phyloP scores from a whole-genome alignment of 2,888 invertebrate species.

The Caenorhabditis virilis region DNA sequence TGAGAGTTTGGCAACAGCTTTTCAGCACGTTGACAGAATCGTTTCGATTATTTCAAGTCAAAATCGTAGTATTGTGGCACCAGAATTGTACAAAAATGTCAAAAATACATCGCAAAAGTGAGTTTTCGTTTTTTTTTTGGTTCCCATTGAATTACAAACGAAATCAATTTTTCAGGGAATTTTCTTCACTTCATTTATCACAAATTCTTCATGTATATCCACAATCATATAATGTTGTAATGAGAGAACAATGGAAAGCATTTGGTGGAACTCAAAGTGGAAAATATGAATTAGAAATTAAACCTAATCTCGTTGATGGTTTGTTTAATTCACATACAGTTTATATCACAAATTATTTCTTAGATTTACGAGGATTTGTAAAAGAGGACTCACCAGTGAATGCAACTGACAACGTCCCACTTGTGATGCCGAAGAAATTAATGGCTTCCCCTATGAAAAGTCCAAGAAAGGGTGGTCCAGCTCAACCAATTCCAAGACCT shows the following conservation, averaged over 20 bases:
- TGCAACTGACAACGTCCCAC: constrained; percentile 10
- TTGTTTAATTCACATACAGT: too few species aligned
- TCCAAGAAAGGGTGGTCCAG: constrained; percentile 13
- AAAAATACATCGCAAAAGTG: constrained; percentile 13
- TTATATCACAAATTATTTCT: not conserved
- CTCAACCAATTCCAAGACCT: constrained; percentile 10
- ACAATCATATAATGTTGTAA: constrained; percentile 20
- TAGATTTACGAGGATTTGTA: constrained; percentile 28
- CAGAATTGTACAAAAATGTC: constrained; percentile 24
- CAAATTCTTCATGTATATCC: constrained; percentile 38
- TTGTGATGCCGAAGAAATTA: constrained; percentile 18
- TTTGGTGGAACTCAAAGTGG: constrained; percentile 17
- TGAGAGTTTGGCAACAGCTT: constrained; percentile 14
- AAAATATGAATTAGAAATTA: constrained; percentile 24
- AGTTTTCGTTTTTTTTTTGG: too few species aligned
- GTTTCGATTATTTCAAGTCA: constrained; percentile 13
- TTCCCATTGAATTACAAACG: too few species aligned
- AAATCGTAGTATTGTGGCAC: constrained; percentile 11
- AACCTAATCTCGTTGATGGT: constrained; percentile 29
- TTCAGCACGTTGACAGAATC: constrained; percentile 28
- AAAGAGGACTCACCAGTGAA: not conserved
- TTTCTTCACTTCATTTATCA: constrained; percentile 15
- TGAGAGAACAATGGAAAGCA: constrained; percentile 16
- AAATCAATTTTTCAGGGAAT: constrained; percentile 7
- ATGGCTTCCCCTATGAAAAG: constrained; percentile 29